Evolutionary conservation across 37 sponge, comb jelly and placozoan genomes (phyloP), one percentile per base, ranked within the genome.

Genomic region (Lycopodina hypogea): DNA sequence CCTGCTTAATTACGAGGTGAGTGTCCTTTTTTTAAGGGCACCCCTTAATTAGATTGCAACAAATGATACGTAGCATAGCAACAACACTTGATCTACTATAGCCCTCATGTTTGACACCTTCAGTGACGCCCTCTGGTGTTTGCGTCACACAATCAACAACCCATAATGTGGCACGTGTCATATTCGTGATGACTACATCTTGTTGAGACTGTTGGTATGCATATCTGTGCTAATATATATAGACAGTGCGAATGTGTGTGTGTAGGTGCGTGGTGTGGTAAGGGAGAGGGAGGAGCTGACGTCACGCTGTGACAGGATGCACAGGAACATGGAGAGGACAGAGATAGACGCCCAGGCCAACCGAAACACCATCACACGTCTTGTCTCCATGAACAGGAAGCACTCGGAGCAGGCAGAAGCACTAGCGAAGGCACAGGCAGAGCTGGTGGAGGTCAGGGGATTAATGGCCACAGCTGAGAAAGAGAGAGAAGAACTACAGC

Each of bases 341-440:
- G 85, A 83, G 42, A 80, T 89, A 50, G 89, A 89, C 41, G 59
- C 89, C 30, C 83, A 79, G 24, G 89, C 89, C 42, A 84, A 56
- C 76, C 81, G 93, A 36, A 89, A 92, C 82, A 92, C 93, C 32
- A 92, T 92, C 40, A 55, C 84, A 30, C 36, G 84, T 42, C 77
- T 92, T 32, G 93, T 88, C 21, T 67, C 85, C 35, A 82, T 88
- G 36, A 56, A 55, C 34, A 92, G 84, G 79, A 69, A 81, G 42
- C 77, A 78, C 8, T 85, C 84, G 42, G 39, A 41, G 14, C 34
- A 72, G 48, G 11, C 84, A 14, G 37, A 59, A 40, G 68, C 76
- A 1, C 58, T 88, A 50, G 61, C 81, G 71, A 36, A 84, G 77
- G 73, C 74, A 17, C 38, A 62, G 40, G 55, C 60, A 17, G 51